These are phyloP conservation scores for Sakesphorus luctuosus DNA, from an alignment of 2,113 vertebrate genomes.

Conservation along the genomic window DNA sequence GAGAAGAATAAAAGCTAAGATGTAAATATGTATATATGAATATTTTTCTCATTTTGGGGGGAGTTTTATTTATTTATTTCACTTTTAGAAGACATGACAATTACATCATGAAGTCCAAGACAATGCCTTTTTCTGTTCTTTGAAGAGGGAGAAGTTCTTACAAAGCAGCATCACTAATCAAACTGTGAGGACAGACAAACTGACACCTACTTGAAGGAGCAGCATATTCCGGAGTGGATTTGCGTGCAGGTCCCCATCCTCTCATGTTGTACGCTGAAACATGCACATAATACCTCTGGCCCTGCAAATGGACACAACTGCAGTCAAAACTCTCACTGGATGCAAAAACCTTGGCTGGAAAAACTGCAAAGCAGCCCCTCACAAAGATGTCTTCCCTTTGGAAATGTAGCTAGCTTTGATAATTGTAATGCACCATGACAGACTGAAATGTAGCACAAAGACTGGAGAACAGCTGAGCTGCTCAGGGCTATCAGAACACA, in stretches of 20 bases:
- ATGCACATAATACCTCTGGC: constrained; percentile 84
- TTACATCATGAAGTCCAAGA: neutral
- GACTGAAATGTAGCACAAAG: neutral
- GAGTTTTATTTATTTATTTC: neutral
- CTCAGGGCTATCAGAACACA: neutral
- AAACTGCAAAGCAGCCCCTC: neutral
- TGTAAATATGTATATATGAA: neutral
- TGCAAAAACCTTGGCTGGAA: neutral
- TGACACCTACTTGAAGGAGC: constrained; percentile 90
- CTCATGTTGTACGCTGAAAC: constrained; percentile 95
- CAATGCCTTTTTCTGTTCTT: neutral
- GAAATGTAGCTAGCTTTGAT: neutral
- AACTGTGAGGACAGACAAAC: neutral
- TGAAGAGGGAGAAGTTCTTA: neutral
- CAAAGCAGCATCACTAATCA: neutral
- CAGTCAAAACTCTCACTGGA: constrained; percentile 7
- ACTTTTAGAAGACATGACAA: neutral
- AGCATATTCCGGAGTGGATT: constrained; percentile 83
- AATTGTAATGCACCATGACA: neutral
- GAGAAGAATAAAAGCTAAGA: neutral
- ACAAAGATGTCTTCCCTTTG: neutral
- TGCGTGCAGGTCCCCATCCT: constrained; percentile 89
- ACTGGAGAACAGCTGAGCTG: neutral
- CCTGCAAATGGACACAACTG: constrained; percentile 78
- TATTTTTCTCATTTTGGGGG: neutral